Percentiles rank a stretch among this genome's conserved stretches.
Conservation (phyloP, 1,140 invertebrate species). For the Odontomachus brunneus region DNA sequence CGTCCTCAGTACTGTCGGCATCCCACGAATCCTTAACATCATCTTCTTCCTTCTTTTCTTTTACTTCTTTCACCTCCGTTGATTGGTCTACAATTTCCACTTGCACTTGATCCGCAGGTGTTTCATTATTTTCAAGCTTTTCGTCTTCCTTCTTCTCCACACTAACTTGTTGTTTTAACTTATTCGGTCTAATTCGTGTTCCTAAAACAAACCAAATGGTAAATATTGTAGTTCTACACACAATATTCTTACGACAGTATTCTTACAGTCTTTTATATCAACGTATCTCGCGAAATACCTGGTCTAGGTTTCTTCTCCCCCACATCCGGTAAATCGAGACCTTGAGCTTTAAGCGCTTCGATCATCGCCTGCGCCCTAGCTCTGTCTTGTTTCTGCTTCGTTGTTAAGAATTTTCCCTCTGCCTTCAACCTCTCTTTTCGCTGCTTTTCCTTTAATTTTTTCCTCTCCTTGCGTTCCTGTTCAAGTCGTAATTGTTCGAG, state of each 20-base stretch:
- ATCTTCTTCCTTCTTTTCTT: constrained; percentile 86
- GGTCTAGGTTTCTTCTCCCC: constrained; percentile 90
- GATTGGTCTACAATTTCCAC: constrained; percentile 87
- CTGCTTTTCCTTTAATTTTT: constrained; percentile 98
- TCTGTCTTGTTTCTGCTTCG: constrained; percentile 96
- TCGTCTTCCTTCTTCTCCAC: constrained; percentile 84
- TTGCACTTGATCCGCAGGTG: constrained; percentile 85
- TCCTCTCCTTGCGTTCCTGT: constrained; percentile 94
- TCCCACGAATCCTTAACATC: constrained; percentile 94
- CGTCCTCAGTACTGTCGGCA: constrained; percentile 90
- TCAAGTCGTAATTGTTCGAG: constrained; percentile 92
- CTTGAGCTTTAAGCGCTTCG: constrained; percentile 94
- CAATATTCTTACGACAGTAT: not conserved
- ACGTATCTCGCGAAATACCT: constrained; percentile 76
- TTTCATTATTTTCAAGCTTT: constrained; percentile 83
- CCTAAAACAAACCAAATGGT: constrained; percentile 75
- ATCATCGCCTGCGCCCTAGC: constrained; percentile 95
- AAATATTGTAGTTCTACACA: not conserved
- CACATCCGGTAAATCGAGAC: constrained; percentile 89
- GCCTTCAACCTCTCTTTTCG: constrained; percentile 96
- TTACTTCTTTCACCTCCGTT: constrained; percentile 72
- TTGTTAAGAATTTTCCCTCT: constrained; percentile 96
- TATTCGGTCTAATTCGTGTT: constrained; percentile 91
- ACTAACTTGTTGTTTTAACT: constrained; percentile 85
- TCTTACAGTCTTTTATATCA: not conserved